Percentiles rank a stretch among this genome's conserved stretches.
Evolutionary conservation across 2,888 invertebrate species (phyloP).

Genomic region (Andricus curvator): DNA sequence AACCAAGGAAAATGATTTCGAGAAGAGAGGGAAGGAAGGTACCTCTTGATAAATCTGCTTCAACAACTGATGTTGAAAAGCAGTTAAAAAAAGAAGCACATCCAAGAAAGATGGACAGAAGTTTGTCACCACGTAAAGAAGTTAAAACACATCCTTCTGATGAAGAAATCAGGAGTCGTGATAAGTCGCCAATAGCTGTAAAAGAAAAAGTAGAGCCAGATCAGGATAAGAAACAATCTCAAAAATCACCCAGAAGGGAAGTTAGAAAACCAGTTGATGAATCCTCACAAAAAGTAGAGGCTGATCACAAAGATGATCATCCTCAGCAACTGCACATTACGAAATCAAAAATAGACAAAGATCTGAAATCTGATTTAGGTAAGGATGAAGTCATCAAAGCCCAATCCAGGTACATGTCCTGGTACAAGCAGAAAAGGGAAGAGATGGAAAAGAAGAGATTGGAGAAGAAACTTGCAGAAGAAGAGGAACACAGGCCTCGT

Average conservation of each 20-base stretch:
- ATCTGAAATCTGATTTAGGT: conserved; percentile 49
- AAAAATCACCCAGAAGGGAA: conserved; percentile 25
- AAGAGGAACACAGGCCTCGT: conserved; percentile 64
- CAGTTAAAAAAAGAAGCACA: background rate
- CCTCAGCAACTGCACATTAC: background rate
- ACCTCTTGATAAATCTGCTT: background rate
- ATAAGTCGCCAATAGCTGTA: background rate
- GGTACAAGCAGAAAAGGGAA: conserved; percentile 74
- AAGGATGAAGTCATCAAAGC: conserved; percentile 44
- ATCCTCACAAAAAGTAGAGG: background rate
- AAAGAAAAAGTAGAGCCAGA: background rate
- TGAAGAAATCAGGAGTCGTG: background rate
- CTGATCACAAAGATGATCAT: background rate
- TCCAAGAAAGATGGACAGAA: background rate
- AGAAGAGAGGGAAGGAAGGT: background rate
- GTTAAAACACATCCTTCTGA: background rate
- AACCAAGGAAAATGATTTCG: background rate
- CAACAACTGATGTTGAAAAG: background rate
- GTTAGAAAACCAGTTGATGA: conserved; percentile 27
- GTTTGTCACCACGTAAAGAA: conserved; percentile 8
- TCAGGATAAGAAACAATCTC: conserved; percentile 3
- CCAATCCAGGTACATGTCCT: conserved; percentile 74
- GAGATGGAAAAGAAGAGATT: conserved; percentile 68
- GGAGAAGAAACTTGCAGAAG: conserved; percentile 58
- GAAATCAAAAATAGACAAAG: conserved; percentile 41